Evolutionary conservation across 2,797 vertebrate species (phyloP).

Genomic region (Sebastes alutus): DNA sequence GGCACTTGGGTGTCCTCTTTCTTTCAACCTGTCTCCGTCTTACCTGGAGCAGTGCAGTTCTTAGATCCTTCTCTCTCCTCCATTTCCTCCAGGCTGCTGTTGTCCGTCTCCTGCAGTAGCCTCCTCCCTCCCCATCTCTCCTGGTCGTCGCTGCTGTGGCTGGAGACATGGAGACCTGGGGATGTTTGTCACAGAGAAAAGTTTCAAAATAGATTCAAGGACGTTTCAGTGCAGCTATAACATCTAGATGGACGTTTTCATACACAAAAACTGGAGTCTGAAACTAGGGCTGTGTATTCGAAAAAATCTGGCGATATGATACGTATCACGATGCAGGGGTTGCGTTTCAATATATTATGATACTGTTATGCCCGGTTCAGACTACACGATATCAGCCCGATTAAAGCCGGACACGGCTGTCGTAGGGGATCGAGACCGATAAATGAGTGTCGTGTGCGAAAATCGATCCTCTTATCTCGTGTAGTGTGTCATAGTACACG

Average conservation of each 20-base stretch:
- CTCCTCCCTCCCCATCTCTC: conserved; percentile 83
- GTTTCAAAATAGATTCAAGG: conserved; percentile 9
- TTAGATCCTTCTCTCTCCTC: conserved; percentile 72
- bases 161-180: conserved; percentile 80
- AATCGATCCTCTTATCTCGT: too few relatives aligned
- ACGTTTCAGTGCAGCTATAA: not conserved
- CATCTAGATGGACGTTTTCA: not conserved
- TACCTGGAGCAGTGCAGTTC: conserved; percentile 94
- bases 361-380: too few relatives aligned
- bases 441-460: too few relatives aligned
- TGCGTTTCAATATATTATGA: too few relatives aligned
- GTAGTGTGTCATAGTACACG: too few relatives aligned
- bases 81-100: conserved; percentile 73
- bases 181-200: conserved; percentile 16
- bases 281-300: not conserved
- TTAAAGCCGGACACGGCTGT: too few relatives aligned
- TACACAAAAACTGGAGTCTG: not conserved
- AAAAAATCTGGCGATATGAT: too few relatives aligned
- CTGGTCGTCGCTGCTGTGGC: conserved; percentile 64
- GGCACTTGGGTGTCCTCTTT: conserved; percentile 45
- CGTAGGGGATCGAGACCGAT: too few relatives aligned
- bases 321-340: too few relatives aligned
- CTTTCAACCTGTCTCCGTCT: conserved; percentile 41
- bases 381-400: too few relatives aligned
- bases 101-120: conserved; percentile 83